A percentile compares a stretch with the other conserved stretches of the same genome.
Evolutionary conservation across 2,888 invertebrate genomes (phyloP).

Genomic region (Dorcus parallelipipedus): DNA sequence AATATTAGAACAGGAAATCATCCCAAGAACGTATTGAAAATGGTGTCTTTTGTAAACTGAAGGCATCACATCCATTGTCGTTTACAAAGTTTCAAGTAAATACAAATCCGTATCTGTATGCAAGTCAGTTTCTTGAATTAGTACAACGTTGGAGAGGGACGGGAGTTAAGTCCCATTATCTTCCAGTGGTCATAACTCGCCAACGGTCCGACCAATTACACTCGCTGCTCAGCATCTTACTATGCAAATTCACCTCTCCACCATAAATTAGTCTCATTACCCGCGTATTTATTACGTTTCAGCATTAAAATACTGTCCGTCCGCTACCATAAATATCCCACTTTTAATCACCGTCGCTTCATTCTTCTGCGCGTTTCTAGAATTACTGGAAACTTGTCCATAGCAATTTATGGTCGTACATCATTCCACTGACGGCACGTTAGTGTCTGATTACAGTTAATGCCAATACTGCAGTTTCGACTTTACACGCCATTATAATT

Average conservation of each 20-base stretch:
- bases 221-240: constrained; percentile 26
- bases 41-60: too few species aligned
- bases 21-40: too few species aligned
- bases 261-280: constrained; percentile 44
- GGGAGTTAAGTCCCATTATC: constrained; percentile 24
- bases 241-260: constrained; percentile 37
- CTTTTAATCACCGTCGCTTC: constrained; percentile 23
- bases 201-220: constrained; percentile 31
- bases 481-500: not conserved
- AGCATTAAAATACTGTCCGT: constrained; percentile 30
- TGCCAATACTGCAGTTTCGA: constrained; percentile 1
- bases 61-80: too few species aligned
- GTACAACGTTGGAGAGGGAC: constrained; percentile 4
- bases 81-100: not conserved
- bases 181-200: constrained; percentile 29
- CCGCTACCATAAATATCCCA: constrained; percentile 26
- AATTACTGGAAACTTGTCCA: constrained; percentile 23
- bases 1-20: too few species aligned
- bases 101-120: not conserved
- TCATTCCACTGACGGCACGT: constrained; percentile 16
- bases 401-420: constrained; percentile 19
- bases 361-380: constrained; percentile 20
- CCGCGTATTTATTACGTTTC: constrained; percentile 38
- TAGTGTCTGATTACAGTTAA: constrained; percentile 18
- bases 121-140: constrained; percentile 1